Percentiles rank a stretch among this genome's conserved stretches.
Conservation (phyloP, 2,113 vertebrate genomes). For the Ptychochromis oligacanthus region DNA sequence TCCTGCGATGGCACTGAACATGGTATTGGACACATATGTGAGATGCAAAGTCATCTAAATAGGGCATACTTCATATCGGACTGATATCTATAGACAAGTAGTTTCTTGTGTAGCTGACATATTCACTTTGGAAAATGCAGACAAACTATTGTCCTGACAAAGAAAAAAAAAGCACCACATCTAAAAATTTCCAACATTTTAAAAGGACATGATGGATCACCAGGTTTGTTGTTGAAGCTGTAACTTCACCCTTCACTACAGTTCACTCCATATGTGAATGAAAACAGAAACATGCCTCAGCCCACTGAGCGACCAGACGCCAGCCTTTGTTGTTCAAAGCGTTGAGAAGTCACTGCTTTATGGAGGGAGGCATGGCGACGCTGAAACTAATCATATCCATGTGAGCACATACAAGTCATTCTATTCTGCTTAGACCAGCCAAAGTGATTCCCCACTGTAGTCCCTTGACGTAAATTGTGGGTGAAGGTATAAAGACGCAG, state of each 20-base stretch:
- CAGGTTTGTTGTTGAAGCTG: background rate
- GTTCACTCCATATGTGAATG: background rate
- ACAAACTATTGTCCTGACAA: background rate
- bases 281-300: background rate
- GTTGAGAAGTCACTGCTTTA: slow-evolving; percentile 35
- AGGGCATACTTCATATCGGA: background rate
- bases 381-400: slow-evolving; percentile 24
- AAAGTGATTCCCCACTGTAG: background rate
- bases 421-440: background rate
- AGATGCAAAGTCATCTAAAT: background rate
- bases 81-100: background rate
- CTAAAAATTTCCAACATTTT: background rate
- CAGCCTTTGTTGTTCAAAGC: slow-evolving; percentile 29
- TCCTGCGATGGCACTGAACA: background rate
- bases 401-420: slow-evolving; percentile 1
- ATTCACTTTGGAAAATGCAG: background rate
- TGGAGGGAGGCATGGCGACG: slow-evolving; percentile 1
- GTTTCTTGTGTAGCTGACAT: background rate
- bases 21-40: background rate
- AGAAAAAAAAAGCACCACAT: background rate
- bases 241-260: too few relatives aligned
- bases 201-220: background rate
- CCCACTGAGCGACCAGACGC: slow-evolving; percentile 5
- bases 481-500: background rate
- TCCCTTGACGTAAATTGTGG: slow-evolving; percentile 18